Percentiles rank a stretch among this genome's conserved stretches.
phyloP scores from a whole-genome alignment of 2,888 invertebrate genomes.

The Sycophila texana region DNA sequence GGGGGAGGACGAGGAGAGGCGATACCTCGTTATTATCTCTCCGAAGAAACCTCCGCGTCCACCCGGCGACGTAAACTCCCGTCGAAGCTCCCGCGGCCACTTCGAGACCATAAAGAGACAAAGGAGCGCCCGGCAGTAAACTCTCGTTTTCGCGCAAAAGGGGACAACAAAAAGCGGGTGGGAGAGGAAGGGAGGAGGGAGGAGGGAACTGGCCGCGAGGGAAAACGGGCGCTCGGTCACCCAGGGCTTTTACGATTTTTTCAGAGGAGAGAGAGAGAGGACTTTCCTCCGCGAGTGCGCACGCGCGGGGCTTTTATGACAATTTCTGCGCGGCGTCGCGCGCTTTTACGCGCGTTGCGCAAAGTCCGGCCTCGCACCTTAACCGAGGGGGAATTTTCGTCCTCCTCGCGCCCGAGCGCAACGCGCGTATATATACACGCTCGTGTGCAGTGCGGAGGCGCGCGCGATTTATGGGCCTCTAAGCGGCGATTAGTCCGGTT shows the following conservation, averaged over 20 bases:
- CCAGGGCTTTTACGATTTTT: conserved; percentile 46
- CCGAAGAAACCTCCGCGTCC: conserved; percentile 52
- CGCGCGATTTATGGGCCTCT: conserved; percentile 49
- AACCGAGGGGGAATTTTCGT: conserved; percentile 45
- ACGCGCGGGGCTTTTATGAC: conserved; percentile 40
- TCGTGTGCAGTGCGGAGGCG: background rate
- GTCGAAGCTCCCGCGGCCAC: conserved; percentile 65
- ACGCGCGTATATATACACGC: background rate
- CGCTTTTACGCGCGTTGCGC: conserved; percentile 29
- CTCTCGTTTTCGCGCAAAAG: conserved; percentile 69
- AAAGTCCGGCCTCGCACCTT: conserved; percentile 33
- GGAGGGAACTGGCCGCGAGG: conserved; percentile 21
- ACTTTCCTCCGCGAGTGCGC: background rate
- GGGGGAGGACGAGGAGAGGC: conserved; percentile 45
- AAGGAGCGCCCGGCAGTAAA: conserved; percentile 72
- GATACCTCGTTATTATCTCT: conserved; percentile 74
- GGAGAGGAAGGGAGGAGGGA: conserved; percentile 6
- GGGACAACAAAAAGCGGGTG: conserved; percentile 3
- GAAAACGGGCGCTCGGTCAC: conserved; percentile 53
- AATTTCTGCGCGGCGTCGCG: conserved; percentile 35
- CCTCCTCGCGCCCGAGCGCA: background rate
- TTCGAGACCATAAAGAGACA: conserved; percentile 75
- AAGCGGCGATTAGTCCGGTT: conserved; percentile 51
- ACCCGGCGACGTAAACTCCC: conserved; percentile 66
- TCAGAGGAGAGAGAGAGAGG: background rate